Percentiles rank a stretch among this genome's conserved stretches.
Evolutionary conservation across 1,140 invertebrate species (phyloP).

Genomic region (Lanistes nyassanus): DNA sequence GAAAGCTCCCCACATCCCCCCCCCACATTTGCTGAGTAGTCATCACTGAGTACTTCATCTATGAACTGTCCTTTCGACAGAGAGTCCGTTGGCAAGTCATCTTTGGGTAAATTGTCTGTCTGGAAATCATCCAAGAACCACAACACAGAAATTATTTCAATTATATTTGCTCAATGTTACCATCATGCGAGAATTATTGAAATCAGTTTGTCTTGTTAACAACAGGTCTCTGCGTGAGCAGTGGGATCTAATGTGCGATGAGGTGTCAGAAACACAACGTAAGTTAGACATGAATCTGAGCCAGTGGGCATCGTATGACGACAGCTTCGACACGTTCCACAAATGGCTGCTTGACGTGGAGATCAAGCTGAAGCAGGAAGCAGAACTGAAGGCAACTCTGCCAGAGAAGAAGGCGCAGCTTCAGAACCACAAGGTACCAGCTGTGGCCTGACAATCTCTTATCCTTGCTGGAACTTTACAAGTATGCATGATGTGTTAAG

Average conservation of each 20-base stretch:
- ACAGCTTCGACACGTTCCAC: slow-evolving; percentile 81
- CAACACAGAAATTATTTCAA: too few species aligned
- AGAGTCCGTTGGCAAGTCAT: too few species aligned
- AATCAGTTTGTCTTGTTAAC: too few species aligned
- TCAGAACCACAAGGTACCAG: slow-evolving; percentile 87
- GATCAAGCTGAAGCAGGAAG: slow-evolving; percentile 89
- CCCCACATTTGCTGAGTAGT: too few species aligned
- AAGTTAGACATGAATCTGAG: slow-evolving; percentile 88
- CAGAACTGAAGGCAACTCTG: slow-evolving; percentile 87
- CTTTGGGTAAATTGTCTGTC: too few species aligned
- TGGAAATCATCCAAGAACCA: too few species aligned
- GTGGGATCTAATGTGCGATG: slow-evolving; percentile 78
- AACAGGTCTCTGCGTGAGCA: slow-evolving; percentile 79
- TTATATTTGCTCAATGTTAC: too few species aligned
- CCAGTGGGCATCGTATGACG: slow-evolving; percentile 63
- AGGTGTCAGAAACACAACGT: slow-evolving; percentile 82
- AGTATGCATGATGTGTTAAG: not conserved
- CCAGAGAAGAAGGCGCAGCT: slow-evolving; percentile 94
- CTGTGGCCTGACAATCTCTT: not conserved
- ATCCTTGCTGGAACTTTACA: not conserved
- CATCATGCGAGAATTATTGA: too few species aligned
- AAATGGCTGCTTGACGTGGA: slow-evolving; percentile 93
- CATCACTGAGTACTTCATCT: too few species aligned
- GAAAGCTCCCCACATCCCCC: too few species aligned
- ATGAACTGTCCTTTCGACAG: too few species aligned